These are phyloP conservation scores for Melikaiella ostensackeni DNA, from an alignment of 2,888 invertebrate species.

Conservation along the genomic window DNA sequence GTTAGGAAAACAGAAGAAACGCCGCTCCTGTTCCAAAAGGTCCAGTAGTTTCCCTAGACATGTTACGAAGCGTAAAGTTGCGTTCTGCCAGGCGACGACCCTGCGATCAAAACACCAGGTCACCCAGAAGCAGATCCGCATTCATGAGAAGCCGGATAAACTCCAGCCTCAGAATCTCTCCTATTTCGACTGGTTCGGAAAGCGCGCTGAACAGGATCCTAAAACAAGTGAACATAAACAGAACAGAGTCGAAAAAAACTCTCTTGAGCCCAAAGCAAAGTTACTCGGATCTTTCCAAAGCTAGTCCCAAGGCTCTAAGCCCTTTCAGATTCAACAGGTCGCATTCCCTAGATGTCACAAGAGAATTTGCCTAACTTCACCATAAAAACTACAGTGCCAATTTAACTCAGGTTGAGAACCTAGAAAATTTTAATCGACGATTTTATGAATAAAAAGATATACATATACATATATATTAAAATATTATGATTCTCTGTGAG, in stretches of 20 bases:
- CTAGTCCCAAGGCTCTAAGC: neutral
- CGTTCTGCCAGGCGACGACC: conserved; percentile 66
- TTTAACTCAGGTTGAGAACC: conserved; percentile 22
- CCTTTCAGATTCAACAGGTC: neutral
- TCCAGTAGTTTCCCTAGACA: conserved; percentile 71
- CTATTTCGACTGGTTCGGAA: conserved; percentile 61
- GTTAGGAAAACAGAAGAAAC: conserved; percentile 64
- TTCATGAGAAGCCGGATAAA: conserved; percentile 53
- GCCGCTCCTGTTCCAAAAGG: conserved; percentile 58
- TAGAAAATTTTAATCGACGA: neutral
- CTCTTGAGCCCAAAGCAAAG: neutral
- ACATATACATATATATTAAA: neutral
- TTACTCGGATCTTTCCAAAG: neutral
- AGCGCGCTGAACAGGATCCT: conserved; percentile 62
- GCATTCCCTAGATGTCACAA: neutral
- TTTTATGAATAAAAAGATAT: conserved; percentile 2
- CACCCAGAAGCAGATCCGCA: conserved; percentile 61
- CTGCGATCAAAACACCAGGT: conserved; percentile 59
- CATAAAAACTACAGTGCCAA: neutral
- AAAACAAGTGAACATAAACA: conserved; percentile 62
- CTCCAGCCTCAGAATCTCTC: conserved; percentile 62
- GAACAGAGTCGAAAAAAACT: conserved; percentile 54
- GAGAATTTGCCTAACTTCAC: neutral
- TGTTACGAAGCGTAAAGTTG: conserved; percentile 73
- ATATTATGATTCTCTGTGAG: conserved; percentile 14